These are phyloP conservation scores for Hyperoplus immaculatus DNA, from an alignment of 2,797 vertebrate species.

Conservation along the genomic window DNA sequence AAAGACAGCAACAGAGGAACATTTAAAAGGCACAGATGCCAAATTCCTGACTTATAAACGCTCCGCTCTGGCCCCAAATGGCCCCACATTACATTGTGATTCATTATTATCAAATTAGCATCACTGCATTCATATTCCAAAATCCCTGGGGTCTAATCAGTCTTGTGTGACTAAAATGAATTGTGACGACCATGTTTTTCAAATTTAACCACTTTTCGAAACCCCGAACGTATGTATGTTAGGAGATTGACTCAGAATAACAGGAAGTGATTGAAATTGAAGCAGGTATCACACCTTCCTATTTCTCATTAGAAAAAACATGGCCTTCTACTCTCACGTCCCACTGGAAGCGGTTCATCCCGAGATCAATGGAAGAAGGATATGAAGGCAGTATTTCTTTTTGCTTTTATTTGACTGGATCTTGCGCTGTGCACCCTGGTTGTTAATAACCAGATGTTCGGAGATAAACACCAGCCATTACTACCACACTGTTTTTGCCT, in stretches of 20 bases:
- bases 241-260: conserved; percentile 9
- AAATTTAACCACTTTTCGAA: conserved; percentile 5
- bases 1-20: conserved; percentile 40
- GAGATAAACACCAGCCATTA: conserved; percentile 45
- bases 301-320: conserved; percentile 43
- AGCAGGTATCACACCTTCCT: conserved; percentile 23
- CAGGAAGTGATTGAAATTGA: background rate
- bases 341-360: conserved; percentile 16
- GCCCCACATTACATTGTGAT: conserved; percentile 11
- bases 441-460: conserved; percentile 45
- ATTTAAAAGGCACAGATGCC: conserved; percentile 30
- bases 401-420: conserved; percentile 31
- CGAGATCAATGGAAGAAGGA: conserved; percentile 50
- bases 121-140: conserved; percentile 7
- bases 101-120: conserved; percentile 29
- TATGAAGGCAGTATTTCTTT: conserved; percentile 66
- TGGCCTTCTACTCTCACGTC: conserved; percentile 7
- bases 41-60: conserved; percentile 21
- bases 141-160: conserved; percentile 3
- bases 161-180: background rate
- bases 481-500: conserved; percentile 17
- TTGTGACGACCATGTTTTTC: background rate
- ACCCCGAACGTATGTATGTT: background rate
- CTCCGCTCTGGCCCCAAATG: background rate
- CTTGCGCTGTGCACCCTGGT: conserved; percentile 6